phyloP scores from a whole-genome alignment of 2,888 invertebrate genomes.

The Mythimna impura region DNA sequence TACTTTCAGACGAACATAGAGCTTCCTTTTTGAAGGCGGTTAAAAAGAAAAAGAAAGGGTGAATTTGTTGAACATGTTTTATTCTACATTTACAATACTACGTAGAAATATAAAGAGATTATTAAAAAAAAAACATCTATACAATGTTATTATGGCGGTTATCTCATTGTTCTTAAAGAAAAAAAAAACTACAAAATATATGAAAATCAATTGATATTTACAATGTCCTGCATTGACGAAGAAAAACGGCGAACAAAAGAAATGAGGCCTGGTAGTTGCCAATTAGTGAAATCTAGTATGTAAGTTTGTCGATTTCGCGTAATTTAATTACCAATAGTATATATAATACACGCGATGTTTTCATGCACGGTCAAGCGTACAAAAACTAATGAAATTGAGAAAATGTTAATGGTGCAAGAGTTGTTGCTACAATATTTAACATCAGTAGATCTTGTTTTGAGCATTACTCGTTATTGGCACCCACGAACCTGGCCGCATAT shows the following conservation, averaged over 20 bases:
- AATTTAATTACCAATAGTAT: not conserved
- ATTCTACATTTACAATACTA: conserved; percentile 68
- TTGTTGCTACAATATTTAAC: not conserved
- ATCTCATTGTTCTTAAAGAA: conserved; percentile 39
- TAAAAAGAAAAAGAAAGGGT: not conserved
- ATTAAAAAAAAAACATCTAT: conserved; percentile 70
- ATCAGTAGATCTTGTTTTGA: not conserved
- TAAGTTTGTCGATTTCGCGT: conserved; percentile 16
- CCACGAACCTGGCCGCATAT: not conserved
- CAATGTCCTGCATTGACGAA: conserved; percentile 46
- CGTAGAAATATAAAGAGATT: conserved; percentile 65
- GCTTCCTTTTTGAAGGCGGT: no score
- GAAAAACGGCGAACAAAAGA: conserved; percentile 9
- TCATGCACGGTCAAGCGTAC: not conserved
- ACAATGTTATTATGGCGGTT: conserved; percentile 67
- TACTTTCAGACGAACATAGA: no score
- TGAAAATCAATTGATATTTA: conserved; percentile 46
- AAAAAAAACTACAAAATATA: conserved; percentile 43
- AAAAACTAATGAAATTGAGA: not conserved
- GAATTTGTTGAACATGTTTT: conserved; percentile 59
- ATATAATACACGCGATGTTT: conserved; percentile 20
- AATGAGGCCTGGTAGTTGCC: conserved; percentile 9
- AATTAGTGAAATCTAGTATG: conserved; percentile 27
- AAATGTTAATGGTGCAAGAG: conserved; percentile 3
- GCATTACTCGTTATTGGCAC: not conserved